Evolutionary conservation across 1,140 invertebrate genomes (phyloP).

Genomic region (Charaxes varanes): DNA sequence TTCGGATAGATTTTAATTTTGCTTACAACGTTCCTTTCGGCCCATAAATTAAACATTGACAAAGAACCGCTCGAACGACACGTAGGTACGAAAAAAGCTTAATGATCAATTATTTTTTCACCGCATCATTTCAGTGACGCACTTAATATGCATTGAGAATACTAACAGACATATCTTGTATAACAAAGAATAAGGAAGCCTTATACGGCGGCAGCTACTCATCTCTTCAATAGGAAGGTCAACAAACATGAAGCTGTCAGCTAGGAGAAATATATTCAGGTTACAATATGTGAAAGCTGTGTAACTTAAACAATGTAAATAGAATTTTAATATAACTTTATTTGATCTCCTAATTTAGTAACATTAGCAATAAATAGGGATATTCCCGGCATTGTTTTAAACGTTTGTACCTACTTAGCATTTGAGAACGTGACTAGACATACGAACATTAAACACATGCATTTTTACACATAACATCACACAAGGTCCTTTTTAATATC

Average conservation of each 20-base stretch:
- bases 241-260: slow-evolving; percentile 27
- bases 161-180: slow-evolving; percentile 26
- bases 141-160: slow-evolving; percentile 29
- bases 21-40: no score
- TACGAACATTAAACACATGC: slow-evolving; percentile 9
- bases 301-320: no score
- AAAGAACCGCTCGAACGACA: no score
- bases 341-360: slow-evolving; percentile 15
- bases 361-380: background rate
- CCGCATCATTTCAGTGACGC: slow-evolving; percentile 22
- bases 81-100: slow-evolving; percentile 18
- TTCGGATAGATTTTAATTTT: no score
- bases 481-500: slow-evolving; percentile 8
- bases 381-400: slow-evolving; percentile 3
- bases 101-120: slow-evolving; percentile 32
- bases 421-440: slow-evolving; percentile 22
- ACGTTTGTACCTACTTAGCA: slow-evolving; percentile 8
- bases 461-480: slow-evolving; percentile 9
- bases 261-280: slow-evolving; percentile 4
- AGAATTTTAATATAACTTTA: no score
- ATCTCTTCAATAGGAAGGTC: slow-evolving; percentile 48
- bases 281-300: no score
- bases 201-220: slow-evolving; percentile 26
- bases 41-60: no score
- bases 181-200: slow-evolving; percentile 32